Conservation (phyloP, 2,113 vertebrate species). For the Dipodomys spectabilis region DNA sequence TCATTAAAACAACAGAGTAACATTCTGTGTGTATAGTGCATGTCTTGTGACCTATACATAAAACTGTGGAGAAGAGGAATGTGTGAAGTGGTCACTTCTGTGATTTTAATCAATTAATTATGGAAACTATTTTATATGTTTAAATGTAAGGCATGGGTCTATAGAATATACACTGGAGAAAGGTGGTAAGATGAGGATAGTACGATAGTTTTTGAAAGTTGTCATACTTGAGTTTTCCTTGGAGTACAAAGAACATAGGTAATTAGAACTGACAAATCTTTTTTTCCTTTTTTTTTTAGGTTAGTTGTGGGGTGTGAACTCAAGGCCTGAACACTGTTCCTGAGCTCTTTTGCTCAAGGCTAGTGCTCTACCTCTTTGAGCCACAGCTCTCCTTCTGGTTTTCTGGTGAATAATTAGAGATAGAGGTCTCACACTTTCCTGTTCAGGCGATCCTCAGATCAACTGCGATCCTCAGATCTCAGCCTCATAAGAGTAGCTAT, state of each 20-base stretch:
- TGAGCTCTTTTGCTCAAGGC: too few relatives aligned
- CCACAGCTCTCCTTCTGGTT: too few relatives aligned
- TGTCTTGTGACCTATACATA: background rate
- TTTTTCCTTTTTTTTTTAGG: too few relatives aligned
- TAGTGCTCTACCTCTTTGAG: too few relatives aligned
- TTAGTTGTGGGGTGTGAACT: too few relatives aligned
- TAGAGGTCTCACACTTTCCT: too few relatives aligned
- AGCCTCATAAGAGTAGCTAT: too few relatives aligned
- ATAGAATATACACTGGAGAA: background rate
- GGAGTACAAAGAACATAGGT: background rate
- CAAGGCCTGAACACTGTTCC: too few relatives aligned
- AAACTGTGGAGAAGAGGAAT: background rate
- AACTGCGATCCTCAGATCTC: too few relatives aligned
- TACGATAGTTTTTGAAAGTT: slow-evolving; percentile 35
- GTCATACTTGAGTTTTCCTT: slow-evolving; percentile 20
- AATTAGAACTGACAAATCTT: background rate
- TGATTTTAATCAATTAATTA: slow-evolving; percentile 18
- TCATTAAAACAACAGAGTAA: background rate
- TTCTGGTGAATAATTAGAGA: too few relatives aligned
- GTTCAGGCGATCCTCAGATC: too few relatives aligned
- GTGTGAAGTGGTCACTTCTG: background rate
- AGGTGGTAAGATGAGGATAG: background rate
- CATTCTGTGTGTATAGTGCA: background rate
- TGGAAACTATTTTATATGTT: background rate
- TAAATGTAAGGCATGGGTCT: background rate